Base-by-base conservation (phyloP, 2,888 invertebrate species). In the Iselma pallidipennis region DNA sequence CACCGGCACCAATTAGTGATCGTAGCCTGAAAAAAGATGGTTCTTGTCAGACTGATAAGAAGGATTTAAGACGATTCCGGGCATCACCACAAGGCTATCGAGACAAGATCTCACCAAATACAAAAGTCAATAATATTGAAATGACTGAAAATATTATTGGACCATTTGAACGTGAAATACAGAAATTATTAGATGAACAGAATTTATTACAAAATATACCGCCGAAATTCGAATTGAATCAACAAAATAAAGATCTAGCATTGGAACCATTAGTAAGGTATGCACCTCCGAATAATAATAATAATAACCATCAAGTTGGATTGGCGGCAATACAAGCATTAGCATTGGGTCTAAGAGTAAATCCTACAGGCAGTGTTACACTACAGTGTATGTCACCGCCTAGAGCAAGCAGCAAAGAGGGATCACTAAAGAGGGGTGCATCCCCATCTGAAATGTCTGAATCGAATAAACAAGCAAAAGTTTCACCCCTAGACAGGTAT, bases 131-230 rank as follows among this genome's bases (percentile, higher is more conserved):
- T 73, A 79, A 86, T 67, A 84, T 85, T 66, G 84, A 84, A 21
- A 21, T 42, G 49, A 76, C 76, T 57, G 85, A 86, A 66, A 77
- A 78, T 59, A 64, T 74, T n/a, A 88, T 87, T 12, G 79, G 78
- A 56, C 91, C 91, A 21, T 92, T 92, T 77, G 92, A 92, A 82
- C 85, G 90, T 74, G 91, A 92, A 80, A 89, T 92, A 71, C 91
- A 91, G 80, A 88, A 91, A 79, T 85, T 92, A 71, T 83, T 91
- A 67, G 91, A 91, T 73, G 91, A 91, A 75, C 89, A 89, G 78
- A 87, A 87, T 80, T 78, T 88, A 61, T 82, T 87, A 61, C 87
- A 87, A 75, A 86, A 84, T 74, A 86, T 85, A 73, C 85, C 87
- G 53, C 84, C 86, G 25, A 88, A 87, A 77, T 80, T 84, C 54